These are phyloP conservation scores for Hypercompe scribonia DNA, from an alignment of 2,888 invertebrate genomes.

Conservation along the genomic window DNA sequence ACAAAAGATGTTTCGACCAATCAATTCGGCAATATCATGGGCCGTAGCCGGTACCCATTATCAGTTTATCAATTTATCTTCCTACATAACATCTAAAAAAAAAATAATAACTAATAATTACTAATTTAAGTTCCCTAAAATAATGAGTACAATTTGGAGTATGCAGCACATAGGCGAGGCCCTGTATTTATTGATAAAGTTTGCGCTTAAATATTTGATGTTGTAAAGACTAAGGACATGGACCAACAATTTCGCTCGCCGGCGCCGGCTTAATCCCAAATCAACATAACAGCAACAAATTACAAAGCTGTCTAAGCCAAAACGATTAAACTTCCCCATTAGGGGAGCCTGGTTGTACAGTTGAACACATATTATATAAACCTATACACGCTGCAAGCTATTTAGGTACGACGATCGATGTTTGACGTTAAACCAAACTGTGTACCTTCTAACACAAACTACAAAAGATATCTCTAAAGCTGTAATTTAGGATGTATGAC, in stretches of 20 bases:
- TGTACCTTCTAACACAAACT: not conserved
- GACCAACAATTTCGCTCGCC: not conserved
- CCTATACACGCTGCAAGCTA: not conserved
- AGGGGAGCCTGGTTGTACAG: conserved; percentile 7
- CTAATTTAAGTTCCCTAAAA: no score
- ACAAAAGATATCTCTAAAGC: not conserved
- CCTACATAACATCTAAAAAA: no score
- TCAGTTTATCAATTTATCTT: no score
- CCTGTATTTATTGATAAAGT: not conserved
- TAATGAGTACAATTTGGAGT: no score
- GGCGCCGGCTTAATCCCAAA: conserved; percentile 10
- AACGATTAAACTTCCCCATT: conserved; percentile 18
- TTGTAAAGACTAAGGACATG: not conserved
- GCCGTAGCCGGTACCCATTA: no score
- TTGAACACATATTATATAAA: not conserved
- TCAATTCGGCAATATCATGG: no score
- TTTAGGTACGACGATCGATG: not conserved
- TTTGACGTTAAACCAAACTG: not conserved
- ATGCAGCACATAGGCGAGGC: not conserved
- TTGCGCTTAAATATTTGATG: not conserved
- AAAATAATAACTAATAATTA: no score
- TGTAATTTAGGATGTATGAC: not conserved
- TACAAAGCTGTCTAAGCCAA: conserved; percentile 15
- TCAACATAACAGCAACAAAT: conserved; percentile 15
- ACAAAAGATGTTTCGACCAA: no score